phyloP scores from a whole-genome alignment of 2,888 invertebrate species.

The Molorchus minor region DNA sequence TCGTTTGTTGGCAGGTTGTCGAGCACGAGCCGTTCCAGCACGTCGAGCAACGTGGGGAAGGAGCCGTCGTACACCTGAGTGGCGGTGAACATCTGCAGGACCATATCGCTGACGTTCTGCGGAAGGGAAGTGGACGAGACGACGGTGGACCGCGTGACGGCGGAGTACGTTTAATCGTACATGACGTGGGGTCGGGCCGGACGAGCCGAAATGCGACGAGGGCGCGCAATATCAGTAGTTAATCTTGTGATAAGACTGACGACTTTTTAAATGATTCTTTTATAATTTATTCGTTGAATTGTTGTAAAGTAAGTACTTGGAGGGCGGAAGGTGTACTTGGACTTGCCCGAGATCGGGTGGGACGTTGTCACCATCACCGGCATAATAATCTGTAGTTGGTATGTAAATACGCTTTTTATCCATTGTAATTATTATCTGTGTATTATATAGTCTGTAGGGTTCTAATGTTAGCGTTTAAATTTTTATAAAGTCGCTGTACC shows the following conservation, averaged over 20 bases:
- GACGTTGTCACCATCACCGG: too few species aligned
- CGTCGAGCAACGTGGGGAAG: constrained; percentile 54
- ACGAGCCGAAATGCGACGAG: not conserved
- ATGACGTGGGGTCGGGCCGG: not conserved
- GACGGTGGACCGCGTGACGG: constrained; percentile 35
- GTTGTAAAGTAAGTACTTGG: constrained; percentile 34
- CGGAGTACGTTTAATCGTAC: constrained; percentile 48
- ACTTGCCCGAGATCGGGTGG: not conserved
- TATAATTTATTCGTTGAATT: constrained; percentile 26
- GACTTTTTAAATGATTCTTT: constrained; percentile 26
- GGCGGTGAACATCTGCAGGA: constrained; percentile 60
- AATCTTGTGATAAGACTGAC: constrained; percentile 41
- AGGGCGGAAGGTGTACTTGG: not conserved
- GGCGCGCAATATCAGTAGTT: not conserved
- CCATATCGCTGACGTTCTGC: constrained; percentile 60
- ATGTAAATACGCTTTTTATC: constrained; percentile 42
- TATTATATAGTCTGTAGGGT: constrained; percentile 39
- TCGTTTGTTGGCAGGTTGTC: constrained; percentile 47
- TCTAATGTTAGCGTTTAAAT: constrained; percentile 40
- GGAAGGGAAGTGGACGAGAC: constrained; percentile 45
- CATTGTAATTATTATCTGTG: constrained; percentile 43
- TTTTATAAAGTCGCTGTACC: constrained; percentile 43
- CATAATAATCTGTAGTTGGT: constrained; percentile 1
- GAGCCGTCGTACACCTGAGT: constrained; percentile 62
- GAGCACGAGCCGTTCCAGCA: constrained; percentile 56